Base-by-base conservation (phyloP, 2,888 invertebrate species). In the Cephus sareptanus region DNA sequence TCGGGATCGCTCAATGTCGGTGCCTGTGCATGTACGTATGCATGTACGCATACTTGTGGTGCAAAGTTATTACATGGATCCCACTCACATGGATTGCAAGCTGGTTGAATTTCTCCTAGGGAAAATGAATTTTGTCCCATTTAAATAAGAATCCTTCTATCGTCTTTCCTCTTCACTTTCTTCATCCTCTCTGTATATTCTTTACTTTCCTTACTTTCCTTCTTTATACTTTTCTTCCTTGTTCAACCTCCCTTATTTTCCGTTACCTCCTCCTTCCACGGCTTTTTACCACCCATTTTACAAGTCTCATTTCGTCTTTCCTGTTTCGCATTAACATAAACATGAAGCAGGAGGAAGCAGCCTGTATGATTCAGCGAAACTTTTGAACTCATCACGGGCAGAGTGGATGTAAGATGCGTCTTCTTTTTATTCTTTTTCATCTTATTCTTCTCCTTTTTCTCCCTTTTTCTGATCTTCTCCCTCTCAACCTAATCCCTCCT, bases 241-340 rank as follows among this genome's bases (percentile, higher is more conserved):
- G 30, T 68, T 34, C 71, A 35, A 70, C 56, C 74, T 74, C 71
- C 34, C 70, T n/a, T 13, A 56, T 31, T 79, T 73, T 74, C 70
- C 23, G 34, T 31, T 74, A 69, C 40, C 40, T 30, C 69, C 34
- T 70, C 74, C 69, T 23, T 30, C 30, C 73, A 69, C 31, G 34
- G 69, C 40, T 69, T 76, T 31, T 73, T 75, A 69, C 68, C 56
- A 68, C 69, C 73, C 56, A 69, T 35, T 35, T 75, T 73, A 69
- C 35, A 71, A 56, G 31, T 75, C 78, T 75, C 37, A 71, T 70
- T 70, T 75, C 74, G 56, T 56, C 56, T 56, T 56, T 56, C 56
- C 56, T 56, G 56, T 56, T 56, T 56, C 56, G 33, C 71, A 76
- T 80, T 80, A 80, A 80, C 80, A 80, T 81, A 81, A 80, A 80